Base-by-base conservation (phyloP, 2,113 vertebrate species). In the Paratilapia polleni region DNA sequence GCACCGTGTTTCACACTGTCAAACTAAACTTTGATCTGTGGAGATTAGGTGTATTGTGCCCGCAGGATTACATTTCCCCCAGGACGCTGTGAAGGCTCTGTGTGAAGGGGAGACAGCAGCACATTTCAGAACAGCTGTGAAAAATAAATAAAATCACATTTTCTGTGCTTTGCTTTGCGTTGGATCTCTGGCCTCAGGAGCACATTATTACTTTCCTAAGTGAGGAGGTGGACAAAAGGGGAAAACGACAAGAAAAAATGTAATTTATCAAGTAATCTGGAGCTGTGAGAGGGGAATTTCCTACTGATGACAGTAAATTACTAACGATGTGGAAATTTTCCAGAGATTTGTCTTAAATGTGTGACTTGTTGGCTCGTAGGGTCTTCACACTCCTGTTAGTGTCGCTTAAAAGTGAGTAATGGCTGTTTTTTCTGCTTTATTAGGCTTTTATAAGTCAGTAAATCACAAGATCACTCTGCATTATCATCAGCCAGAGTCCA, bases 1-100 rank as follows among this genome's bases (percentile, higher is more conserved):
- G 81, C 87, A 81, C 88, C 70, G 60, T 28, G 78, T 82, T 87
- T 89, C 90, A 89, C 88, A 15, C 91, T 80, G 90, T 94, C 93
- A 91, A 58, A 86, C 77, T 56, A 1, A 89, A 87, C 84, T 85
- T 57, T 79, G 64, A 54, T 76, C 85, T 74, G 70, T 17, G 63
- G 82, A 90, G 89, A 91, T 92, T 90, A 88, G 66, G 62, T 82
- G 84, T 77, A 85, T 93, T 87, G 87, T 92, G 89, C 80, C 56
- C 68, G 91, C 88, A 81, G 81, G 88, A 83, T 92, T 92, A 86
- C 83, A 78, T 87, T 87, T 60, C 74, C 92, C 85, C 47, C 56
- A 2, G 83, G 86, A 87, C 64, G 43, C 77, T 34, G 79, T 82
- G 89, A 89, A 85, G 84, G 61, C 58, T 83, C 31, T 7, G 82